Evolutionary conservation across 2,888 invertebrate genomes (phyloP).

Genomic region (Drosophila crucigera): DNA sequence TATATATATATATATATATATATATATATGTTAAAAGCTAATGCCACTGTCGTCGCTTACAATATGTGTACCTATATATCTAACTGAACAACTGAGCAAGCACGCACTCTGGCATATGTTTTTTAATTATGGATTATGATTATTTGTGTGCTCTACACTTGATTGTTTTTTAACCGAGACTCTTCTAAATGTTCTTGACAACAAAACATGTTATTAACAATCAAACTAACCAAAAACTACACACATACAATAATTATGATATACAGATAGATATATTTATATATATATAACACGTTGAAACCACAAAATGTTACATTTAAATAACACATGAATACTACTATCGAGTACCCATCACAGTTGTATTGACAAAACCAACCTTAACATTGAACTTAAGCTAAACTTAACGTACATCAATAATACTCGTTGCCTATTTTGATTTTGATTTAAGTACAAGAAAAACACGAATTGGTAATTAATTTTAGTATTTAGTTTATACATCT

Average conservation of each 20-base stretch:
- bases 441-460: conserved; percentile 49
- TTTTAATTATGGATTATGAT: conserved; percentile 31
- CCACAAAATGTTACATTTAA: conserved; percentile 26
- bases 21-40: conserved; percentile 36
- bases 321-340: conserved; percentile 37
- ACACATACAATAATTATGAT: conserved; percentile 4
- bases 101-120: conserved; percentile 60
- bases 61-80: not conserved
- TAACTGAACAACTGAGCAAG: not conserved
- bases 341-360: conserved; percentile 39
- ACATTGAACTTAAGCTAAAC: conserved; percentile 58
- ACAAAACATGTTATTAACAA: conserved; percentile 34
- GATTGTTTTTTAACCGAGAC: conserved; percentile 32
- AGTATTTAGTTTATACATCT: conserved; percentile 47
- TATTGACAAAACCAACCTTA: conserved; percentile 38
- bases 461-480: conserved; percentile 69
- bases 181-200: conserved; percentile 71
- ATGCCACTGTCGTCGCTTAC: conserved; percentile 41
- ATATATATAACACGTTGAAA: conserved; percentile 30
- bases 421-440: conserved; percentile 35
- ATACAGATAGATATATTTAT: not conserved
- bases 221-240: conserved; percentile 25
- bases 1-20: not conserved
- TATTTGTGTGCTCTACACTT: conserved; percentile 35
- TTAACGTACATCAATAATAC: conserved; percentile 37